Evolutionary conservation across 2,113 vertebrate species (phyloP).

Genomic region (Eublepharis macularius): DNA sequence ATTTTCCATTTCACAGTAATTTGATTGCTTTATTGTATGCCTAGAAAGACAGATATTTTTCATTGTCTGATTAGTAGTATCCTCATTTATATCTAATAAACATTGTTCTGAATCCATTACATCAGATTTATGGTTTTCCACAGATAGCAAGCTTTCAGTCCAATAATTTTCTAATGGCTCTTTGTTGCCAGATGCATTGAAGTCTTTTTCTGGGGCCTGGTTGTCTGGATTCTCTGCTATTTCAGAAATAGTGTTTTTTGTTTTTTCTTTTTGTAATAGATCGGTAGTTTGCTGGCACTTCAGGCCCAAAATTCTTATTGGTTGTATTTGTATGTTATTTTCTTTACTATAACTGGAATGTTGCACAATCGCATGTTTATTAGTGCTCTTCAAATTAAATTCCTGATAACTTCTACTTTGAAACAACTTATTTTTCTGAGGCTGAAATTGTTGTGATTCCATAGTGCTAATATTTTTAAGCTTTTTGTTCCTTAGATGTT

Average conservation of each 20-base stretch:
- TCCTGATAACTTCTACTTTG: conserved; percentile 12
- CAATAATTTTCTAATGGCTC: conserved; percentile 22
- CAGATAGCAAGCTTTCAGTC: conserved; percentile 9
- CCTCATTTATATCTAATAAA: conserved; percentile 40
- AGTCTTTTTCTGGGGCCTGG: conserved; percentile 24
- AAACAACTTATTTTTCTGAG: conserved; percentile 28
- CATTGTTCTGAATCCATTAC: conserved; percentile 19
- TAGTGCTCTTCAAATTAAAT: conserved; percentile 4
- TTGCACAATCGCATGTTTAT: conserved; percentile 7
- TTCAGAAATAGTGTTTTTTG: conserved; percentile 45
- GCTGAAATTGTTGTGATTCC: conserved; percentile 27
- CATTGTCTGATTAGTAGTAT: conserved; percentile 20
- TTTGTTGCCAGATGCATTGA: conserved; percentile 2
- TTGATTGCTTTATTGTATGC: conserved; percentile 48
- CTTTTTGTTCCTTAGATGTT: background rate
- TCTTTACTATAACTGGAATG: conserved; percentile 23
- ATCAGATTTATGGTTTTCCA: conserved; percentile 27
- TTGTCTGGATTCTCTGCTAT: background rate
- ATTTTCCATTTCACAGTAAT: conserved; percentile 21
- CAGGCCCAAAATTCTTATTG: conserved; percentile 16
- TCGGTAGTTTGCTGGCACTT: conserved; percentile 21
- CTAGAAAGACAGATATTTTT: conserved; percentile 42
- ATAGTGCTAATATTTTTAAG: conserved; percentile 14
- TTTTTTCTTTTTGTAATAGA: conserved; percentile 38
- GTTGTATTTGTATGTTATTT: background rate